Conservation (phyloP, 2,888 invertebrate genomes). For the Heliconius ethilla region DNA sequence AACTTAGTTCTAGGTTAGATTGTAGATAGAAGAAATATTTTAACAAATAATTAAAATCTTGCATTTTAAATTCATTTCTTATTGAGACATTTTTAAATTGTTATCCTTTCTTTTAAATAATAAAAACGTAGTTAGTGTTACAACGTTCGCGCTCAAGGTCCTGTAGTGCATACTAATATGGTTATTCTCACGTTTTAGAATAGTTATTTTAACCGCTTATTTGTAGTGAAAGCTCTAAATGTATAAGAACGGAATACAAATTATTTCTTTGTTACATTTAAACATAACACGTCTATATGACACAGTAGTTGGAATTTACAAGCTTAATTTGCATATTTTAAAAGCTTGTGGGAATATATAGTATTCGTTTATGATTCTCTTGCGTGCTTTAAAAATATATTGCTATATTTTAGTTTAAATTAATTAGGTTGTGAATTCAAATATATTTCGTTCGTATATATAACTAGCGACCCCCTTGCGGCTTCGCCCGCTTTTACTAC, state of each 20-base stretch:
- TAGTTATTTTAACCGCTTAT: constrained; percentile 8
- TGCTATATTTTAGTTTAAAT: background rate
- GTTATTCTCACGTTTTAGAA: constrained; percentile 20
- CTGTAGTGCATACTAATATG: constrained; percentile 27
- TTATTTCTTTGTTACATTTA: constrained; percentile 23
- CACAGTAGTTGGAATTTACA: constrained; percentile 10
- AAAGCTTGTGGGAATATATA: background rate
- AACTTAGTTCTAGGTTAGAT: constrained; percentile 36
- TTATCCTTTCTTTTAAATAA: constrained; percentile 2
- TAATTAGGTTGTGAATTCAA: background rate
- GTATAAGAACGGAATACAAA: constrained; percentile 26
- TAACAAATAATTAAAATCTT: constrained; percentile 28
- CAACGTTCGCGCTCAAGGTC: background rate
- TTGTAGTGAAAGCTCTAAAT: constrained; percentile 11
- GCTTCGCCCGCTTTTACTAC: no score
- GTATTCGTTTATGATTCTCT: background rate
- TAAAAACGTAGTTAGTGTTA: background rate
- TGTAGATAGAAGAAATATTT: constrained; percentile 17
- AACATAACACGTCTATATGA: background rate
- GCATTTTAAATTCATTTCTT: constrained; percentile 31
- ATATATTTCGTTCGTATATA: no score
- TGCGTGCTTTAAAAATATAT: background rate
- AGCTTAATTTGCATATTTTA: background rate
- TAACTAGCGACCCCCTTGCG: no score
- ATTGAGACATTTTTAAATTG: background rate